Evolutionary conservation across 2,888 invertebrate species (phyloP).

Genomic region (Cyaniris semiargus): DNA sequence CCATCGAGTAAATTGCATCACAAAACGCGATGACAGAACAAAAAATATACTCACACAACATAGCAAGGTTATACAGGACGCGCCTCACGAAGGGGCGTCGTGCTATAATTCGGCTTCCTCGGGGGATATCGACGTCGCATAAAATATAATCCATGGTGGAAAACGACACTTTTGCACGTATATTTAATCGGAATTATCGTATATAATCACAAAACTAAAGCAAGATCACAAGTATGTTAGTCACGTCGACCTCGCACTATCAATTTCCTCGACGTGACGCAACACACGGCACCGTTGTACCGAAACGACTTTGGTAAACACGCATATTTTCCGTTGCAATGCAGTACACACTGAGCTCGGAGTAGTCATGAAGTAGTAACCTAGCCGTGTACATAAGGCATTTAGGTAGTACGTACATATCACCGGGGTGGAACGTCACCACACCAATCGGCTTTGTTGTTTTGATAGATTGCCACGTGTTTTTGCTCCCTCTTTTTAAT

Average conservation of each 20-base stretch:
- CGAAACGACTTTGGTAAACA: conserved; percentile 81
- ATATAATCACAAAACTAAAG: conserved; percentile 61
- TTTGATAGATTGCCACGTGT: conserved; percentile 78
- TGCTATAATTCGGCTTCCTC: conserved; percentile 75
- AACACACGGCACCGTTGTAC: conserved; percentile 79
- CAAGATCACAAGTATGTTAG: conserved; percentile 70
- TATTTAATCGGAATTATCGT: conserved; percentile 52
- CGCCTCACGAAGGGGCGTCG: conserved; percentile 70
- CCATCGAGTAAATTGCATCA: neutral
- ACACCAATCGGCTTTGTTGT: conserved; percentile 80
- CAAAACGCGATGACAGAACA: conserved; percentile 43
- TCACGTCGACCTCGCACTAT: conserved; percentile 79
- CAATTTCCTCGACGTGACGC: conserved; percentile 81
- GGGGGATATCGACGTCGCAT: conserved; percentile 68
- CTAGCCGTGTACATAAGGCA: conserved; percentile 81
- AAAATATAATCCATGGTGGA: conserved; percentile 62
- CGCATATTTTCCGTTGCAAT: conserved; percentile 82
- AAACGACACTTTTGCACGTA: conserved; percentile 60
- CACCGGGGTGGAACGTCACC: conserved; percentile 80
- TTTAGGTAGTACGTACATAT: conserved; percentile 81
- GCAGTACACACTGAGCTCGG: conserved; percentile 81
- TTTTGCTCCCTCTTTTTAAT: conserved; percentile 66
- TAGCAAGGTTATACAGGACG: conserved; percentile 77
- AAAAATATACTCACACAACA: conserved; percentile 73
- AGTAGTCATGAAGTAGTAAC: conserved; percentile 81